Evolutionary conservation across 2,888 invertebrate genomes (phyloP).

Genomic region (Lacanobia wlatinum): DNA sequence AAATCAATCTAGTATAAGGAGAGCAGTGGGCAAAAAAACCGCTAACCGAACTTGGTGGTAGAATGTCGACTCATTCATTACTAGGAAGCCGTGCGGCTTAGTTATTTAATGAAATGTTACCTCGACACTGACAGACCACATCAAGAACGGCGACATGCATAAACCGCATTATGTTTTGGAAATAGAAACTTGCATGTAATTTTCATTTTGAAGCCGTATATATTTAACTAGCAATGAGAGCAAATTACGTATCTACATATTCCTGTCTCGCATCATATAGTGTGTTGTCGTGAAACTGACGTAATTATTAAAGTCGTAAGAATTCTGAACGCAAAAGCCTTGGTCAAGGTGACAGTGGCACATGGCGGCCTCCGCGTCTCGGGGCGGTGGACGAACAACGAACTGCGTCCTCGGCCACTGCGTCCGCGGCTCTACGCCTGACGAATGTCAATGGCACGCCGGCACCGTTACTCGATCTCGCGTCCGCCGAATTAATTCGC

Average conservation of each 20-base stretch:
- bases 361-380: slow-evolving; percentile 66
- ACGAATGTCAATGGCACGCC: slow-evolving; percentile 90
- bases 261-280: background rate
- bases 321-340: slow-evolving; percentile 41
- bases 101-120: slow-evolving; percentile 86
- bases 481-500: slow-evolving; percentile 89
- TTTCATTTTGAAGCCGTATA: slow-evolving; percentile 14
- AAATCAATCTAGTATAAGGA: slow-evolving; percentile 84
- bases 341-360: slow-evolving; percentile 65
- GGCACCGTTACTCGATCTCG: slow-evolving; percentile 89
- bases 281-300: background rate
- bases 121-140: slow-evolving; percentile 74
- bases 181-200: slow-evolving; percentile 44
- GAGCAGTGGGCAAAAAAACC: slow-evolving; percentile 84
- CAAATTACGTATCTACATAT: slow-evolving; percentile 3
- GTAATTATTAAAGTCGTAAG: slow-evolving; percentile 9
- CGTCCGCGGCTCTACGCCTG: slow-evolving; percentile 83
- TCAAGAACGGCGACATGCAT: slow-evolving; percentile 68
- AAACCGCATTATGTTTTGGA: slow-evolving; percentile 68
- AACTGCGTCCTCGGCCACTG: slow-evolving; percentile 67
- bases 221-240: slow-evolving; percentile 1
- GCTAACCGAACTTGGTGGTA: slow-evolving; percentile 84
- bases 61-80: slow-evolving; percentile 83
- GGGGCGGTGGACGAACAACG: slow-evolving; percentile 70
- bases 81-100: slow-evolving; percentile 81